Evolutionary conservation across 2,113 vertebrate genomes (phyloP), one percentile per base, ranked within the genome.

Genomic region (Naja naja): DNA sequence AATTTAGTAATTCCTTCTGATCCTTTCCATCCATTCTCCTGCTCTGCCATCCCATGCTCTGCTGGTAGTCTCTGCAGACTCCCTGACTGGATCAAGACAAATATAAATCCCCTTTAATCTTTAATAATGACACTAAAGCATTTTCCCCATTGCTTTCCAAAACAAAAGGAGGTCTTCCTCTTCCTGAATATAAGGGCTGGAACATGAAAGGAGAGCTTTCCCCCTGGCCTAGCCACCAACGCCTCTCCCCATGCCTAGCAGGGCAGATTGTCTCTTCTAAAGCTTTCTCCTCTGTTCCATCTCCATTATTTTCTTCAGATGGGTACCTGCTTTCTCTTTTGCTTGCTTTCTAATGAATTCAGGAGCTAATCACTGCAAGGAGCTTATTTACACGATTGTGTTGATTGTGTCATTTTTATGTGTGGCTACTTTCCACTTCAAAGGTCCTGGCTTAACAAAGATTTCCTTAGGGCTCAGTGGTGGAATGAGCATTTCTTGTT

Each of bases 321-420:
- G 91, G 96, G 95, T n/a, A 88, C 43, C 93, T 94, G 89, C 95
- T 96, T 92, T 94, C 94, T 93, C 95, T 95, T 94, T 95, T 55
- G n/a, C 58, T 88, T 95, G 60, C 95, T 94, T 93, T 93, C 95
- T 94, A 94, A 95, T 94, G 95, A 96, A 96, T 96, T 96, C 95
- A 58, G 93, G 94, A 96, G 95, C 95, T 96, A 97, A 97, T 96
- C 93, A 0, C 93, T 94, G 91, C 94, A 94, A 45, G 25, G 47
- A 20, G 30, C 92, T 96, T 93, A 93, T 93, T 60, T 85, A 90
- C 93, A 95, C 81, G 0, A 0, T 87, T 0, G 89, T 58, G 89
- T 64, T 86, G 0, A 0, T 89, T 0, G 89, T 58, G 89, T 64
- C 0, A 0, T 20, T 94, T 95, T 94, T 1, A 52, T 53, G 30